These are phyloP conservation scores for Pheosia tremula DNA, from an alignment of 2,888 invertebrate species.

Conservation along the genomic window DNA sequence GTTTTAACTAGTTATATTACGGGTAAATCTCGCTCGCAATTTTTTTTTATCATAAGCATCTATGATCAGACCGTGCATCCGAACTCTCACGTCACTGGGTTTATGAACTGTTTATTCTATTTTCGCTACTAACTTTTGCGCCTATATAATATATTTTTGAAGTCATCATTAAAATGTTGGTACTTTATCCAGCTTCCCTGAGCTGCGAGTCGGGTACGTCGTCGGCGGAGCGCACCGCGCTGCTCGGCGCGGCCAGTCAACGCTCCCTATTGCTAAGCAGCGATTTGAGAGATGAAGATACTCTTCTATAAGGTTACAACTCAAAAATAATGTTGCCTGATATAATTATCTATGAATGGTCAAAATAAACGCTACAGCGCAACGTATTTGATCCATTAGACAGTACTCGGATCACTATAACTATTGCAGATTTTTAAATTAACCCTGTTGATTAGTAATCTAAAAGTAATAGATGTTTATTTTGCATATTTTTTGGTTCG, in stretches of 20 bases:
- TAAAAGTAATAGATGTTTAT: too few species aligned
- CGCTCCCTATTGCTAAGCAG: slow-evolving; percentile 90
- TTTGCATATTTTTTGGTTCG: too few species aligned
- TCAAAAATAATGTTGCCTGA: slow-evolving; percentile 12
- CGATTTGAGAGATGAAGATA: slow-evolving; percentile 94
- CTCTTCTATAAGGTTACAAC: slow-evolving; percentile 87
- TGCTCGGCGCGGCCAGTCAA: slow-evolving; percentile 89
- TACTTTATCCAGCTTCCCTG: slow-evolving; percentile 78
- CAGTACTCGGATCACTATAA: too few species aligned
- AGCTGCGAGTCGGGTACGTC: slow-evolving; percentile 86
- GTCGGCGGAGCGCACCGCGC: slow-evolving; percentile 86
- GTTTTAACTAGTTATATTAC: too few species aligned
- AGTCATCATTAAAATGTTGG: neutral
- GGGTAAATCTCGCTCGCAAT: neutral
- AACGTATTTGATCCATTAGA: too few species aligned
- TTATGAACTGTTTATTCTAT: neutral
- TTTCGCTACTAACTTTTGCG: neutral
- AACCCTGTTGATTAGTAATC: too few species aligned
- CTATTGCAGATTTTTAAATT: too few species aligned
- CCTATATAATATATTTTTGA: neutral
- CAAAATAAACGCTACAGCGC: too few species aligned
- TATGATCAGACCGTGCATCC: too few species aligned
- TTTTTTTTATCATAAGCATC: too few species aligned
- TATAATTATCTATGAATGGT: neutral
- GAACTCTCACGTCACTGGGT: neutral